phyloP scores from a whole-genome alignment of 2,113 vertebrate species.

The Ptilonorhynchus violaceus region DNA sequence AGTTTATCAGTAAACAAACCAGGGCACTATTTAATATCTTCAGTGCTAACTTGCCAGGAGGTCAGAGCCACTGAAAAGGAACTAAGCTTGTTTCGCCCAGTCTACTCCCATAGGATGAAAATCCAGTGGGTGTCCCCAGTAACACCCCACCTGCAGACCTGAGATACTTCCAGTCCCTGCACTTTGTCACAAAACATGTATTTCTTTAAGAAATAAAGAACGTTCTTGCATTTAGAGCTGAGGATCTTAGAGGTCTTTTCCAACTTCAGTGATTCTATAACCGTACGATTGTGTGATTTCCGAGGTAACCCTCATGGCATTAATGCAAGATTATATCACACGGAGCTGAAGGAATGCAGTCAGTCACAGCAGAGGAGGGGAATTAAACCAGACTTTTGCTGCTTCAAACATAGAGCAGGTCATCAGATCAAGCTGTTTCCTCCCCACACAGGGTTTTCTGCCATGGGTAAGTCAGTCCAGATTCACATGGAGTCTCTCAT shows the following conservation, averaged over 20 bases:
- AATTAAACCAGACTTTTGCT: background rate
- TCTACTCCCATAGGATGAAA: background rate
- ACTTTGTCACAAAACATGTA: background rate
- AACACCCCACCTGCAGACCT: background rate
- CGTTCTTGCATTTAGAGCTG: background rate
- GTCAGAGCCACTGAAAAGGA: background rate
- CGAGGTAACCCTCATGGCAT: fast-evolving
- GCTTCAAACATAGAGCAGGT: background rate
- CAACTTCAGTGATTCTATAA: background rate
- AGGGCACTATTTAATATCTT: background rate
- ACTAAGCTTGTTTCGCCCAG: background rate
- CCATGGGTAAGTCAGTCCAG: background rate
- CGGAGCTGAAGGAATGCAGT: background rate
- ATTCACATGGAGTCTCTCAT: background rate
- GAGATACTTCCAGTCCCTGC: background rate
- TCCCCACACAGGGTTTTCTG: background rate
- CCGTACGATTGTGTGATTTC: background rate
- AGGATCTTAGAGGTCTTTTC: background rate
- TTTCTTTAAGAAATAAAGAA: background rate
- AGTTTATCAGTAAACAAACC: background rate
- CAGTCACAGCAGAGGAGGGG: background rate
- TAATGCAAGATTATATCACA: background rate
- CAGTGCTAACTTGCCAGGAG: background rate
- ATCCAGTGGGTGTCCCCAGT: background rate
- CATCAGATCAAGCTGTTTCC: background rate